A percentile compares a stretch with the other conserved stretches of the same genome.
Conservation (phyloP, 2,113 vertebrate genomes). For the Plestiodon gilberti region DNA sequence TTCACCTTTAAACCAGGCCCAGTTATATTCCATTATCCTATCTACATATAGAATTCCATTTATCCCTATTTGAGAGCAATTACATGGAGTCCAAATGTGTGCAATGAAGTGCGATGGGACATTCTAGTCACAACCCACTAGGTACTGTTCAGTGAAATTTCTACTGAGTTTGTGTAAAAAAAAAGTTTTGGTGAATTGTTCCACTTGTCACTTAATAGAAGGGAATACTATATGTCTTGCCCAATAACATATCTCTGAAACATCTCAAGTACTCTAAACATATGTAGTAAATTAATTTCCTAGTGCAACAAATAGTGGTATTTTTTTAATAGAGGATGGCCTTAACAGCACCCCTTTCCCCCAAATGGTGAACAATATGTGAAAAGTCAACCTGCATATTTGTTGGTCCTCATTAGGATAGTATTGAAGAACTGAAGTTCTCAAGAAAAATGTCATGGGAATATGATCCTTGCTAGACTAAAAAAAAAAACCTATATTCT, state of each 20-base stretch:
- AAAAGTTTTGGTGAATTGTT: not conserved
- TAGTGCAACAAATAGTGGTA: constrained; percentile 51
- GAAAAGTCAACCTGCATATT: not conserved
- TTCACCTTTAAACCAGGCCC: not conserved
- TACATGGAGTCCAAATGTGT: constrained; percentile 28
- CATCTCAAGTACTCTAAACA: not conserved
- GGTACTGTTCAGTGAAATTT: not conserved
- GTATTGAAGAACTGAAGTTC: not conserved
- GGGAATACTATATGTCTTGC: constrained; percentile 44
- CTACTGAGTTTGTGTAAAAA: not conserved
- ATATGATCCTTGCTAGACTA: constrained; percentile 38
- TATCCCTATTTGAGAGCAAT: constrained; percentile 48
- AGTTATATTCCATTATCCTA: constrained; percentile 29
- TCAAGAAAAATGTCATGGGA: not conserved
- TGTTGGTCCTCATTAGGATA: not conserved
- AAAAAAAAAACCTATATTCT: constrained; percentile 13
- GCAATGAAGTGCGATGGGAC: constrained; percentile 31
- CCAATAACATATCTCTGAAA: constrained; percentile 33
- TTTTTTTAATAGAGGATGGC: constrained; percentile 41
- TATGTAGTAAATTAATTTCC: not conserved
- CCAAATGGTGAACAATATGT: not conserved
- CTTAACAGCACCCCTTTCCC: constrained; percentile 9
- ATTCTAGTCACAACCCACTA: constrained; percentile 38
- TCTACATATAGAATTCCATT: not conserved
- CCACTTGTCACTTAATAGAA: constrained; percentile 43